phyloP scores from a whole-genome alignment of 2,797 vertebrate species.

The Onychomys torridus region DNA sequence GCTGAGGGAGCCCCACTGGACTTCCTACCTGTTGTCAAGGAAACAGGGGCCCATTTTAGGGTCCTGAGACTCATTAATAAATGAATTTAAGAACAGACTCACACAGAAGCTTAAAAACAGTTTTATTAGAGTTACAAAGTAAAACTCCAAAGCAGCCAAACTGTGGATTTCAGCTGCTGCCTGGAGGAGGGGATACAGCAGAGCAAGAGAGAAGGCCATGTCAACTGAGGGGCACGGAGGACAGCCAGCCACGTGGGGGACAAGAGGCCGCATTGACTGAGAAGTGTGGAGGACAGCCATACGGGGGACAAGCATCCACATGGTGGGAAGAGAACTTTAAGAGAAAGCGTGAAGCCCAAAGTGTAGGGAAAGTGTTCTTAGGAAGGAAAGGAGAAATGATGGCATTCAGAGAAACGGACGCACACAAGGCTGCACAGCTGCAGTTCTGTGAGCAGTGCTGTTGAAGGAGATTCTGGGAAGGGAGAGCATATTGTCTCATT shows the following conservation, averaged over 20 bases:
- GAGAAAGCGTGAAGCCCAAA: not conserved
- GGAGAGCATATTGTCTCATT: not conserved
- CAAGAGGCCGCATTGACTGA: not conserved
- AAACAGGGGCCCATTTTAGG: not conserved
- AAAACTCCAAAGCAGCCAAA: not conserved
- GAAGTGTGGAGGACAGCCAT: not conserved
- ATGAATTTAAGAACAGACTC: not conserved
- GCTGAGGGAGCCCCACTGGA: not conserved
- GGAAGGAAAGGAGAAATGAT: not conserved
- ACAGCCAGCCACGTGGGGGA: not conserved
- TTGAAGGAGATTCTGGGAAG: not conserved
- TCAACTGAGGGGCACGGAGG: not conserved
- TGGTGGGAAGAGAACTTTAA: too few relatives aligned
- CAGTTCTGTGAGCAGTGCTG: not conserved
- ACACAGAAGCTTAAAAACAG: not conserved
- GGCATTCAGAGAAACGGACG: not conserved
- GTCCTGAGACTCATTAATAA: not conserved
- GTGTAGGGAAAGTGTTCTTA: not conserved
- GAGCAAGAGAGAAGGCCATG: not conserved
- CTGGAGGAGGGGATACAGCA: not conserved
- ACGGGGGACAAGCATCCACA: not conserved
- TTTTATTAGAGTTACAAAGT: not conserved
- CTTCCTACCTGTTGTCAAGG: not conserved
- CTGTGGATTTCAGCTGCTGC: not conserved
- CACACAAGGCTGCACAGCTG: not conserved